Base-by-base conservation (phyloP, 2,113 vertebrate species). In the Psittacula cyanocephala region DNA sequence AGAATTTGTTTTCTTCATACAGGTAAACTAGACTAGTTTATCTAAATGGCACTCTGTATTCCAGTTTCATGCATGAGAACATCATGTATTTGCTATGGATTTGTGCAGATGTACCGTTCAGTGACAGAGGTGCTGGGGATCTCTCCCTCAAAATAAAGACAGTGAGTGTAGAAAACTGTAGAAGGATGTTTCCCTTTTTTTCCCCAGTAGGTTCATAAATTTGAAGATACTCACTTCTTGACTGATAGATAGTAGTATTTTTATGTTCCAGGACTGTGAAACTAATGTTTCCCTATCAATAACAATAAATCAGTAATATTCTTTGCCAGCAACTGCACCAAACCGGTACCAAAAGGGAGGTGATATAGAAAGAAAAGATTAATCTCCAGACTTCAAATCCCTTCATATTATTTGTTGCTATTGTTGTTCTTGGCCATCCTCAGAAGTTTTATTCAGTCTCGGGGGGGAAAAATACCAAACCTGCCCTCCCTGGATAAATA, bases 401-500 rank as follows among this genome's bases (percentile, higher is more conserved):
- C 28, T 92, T 95, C 53, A 70, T 31, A 57, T 71, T 65, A 46
- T 44, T 80, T 74, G 31, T 52, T 86, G 18, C 23, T 44, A 11
- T 24, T 60, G 10, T 20, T 81, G 50, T 88, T 81, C 47, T 88
- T 1, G 6, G 57, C n/a, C 6, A 74, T 79, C 62, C 47, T 89
- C 71, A 89, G 50, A 87, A 11, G n/a, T 28, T 88, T 89, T 79
- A 74, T 94, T 82, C 72, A 50, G 50, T 88, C 71, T 62, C 17
- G 12, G n/a, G 29, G 11, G 2, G 1, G 8, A 29, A 69, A n/a
- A 29, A 19, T 17, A 1, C 0, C 3, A 53, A 64, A 12, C 6
- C 6, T 71, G 28, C 78, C 28, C 31, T 91, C 41, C 50, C 33
- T 37, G 83, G 43, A 44, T 57, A 94, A 93, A 74, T 13, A 76